phyloP scores from a whole-genome alignment of 1,140 invertebrate species.

The Macrocentrus cingulum region DNA sequence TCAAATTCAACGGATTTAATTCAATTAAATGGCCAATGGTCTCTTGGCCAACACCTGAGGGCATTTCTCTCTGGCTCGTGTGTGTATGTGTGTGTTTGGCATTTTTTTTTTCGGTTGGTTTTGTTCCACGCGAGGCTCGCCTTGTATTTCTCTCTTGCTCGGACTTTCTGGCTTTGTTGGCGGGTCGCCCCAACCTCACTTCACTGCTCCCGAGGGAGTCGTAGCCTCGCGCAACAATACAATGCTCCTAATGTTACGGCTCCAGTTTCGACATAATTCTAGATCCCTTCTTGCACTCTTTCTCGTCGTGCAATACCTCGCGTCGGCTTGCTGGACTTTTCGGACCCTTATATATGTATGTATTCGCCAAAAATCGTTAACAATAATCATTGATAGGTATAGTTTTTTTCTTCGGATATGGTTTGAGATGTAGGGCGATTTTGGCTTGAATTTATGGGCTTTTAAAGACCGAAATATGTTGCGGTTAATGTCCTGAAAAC shows the following conservation, averaged over 20 bases:
- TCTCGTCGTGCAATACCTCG: too few species aligned
- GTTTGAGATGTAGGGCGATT: too few species aligned
- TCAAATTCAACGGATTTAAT: slow-evolving; percentile 44
- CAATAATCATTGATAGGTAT: too few species aligned
- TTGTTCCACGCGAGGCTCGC: not conserved
- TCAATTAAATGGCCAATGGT: slow-evolving; percentile 51
- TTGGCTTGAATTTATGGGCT: too few species aligned
- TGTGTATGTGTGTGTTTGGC: slow-evolving; percentile 9
- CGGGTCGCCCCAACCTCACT: slow-evolving; percentile 20
- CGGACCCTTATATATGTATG: not conserved
- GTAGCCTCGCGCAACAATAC: slow-evolving; percentile 54
- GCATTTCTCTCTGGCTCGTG: slow-evolving; percentile 36
- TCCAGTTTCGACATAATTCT: slow-evolving; percentile 57
- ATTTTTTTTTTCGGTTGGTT: not conserved
- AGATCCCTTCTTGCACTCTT: slow-evolving; percentile 31
- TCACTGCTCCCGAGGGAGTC: slow-evolving; percentile 45
- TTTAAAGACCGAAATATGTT: too few species aligned
- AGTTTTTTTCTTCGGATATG: slow-evolving; percentile 7
- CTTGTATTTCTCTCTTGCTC: slow-evolving; percentile 2
- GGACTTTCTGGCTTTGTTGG: too few species aligned
- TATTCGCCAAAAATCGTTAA: not conserved
- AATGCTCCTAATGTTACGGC: slow-evolving; percentile 59
- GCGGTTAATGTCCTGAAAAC: too few species aligned
- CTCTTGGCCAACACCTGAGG: slow-evolving; percentile 45
- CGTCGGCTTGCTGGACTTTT: too few species aligned